A percentile compares a stretch with the other conserved stretches of the same genome.
Conservation (phyloP, 2,113 vertebrate species). For the Gambusia holbrooki region DNA sequence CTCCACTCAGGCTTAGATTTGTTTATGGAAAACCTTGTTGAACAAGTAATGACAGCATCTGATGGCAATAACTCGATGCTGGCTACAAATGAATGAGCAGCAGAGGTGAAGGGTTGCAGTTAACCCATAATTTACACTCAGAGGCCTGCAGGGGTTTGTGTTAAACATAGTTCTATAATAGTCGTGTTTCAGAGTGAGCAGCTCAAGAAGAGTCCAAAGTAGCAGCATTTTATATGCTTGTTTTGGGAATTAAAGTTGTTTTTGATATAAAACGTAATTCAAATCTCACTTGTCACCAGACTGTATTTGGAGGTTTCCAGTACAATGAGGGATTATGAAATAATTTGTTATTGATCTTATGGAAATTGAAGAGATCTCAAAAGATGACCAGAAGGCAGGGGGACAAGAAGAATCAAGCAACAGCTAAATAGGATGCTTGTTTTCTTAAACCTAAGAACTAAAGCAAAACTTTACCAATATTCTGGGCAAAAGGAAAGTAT, state of each 20-base stretch:
- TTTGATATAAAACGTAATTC: constrained; percentile 8
- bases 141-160: neutral
- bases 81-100: constrained; percentile 29
- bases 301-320: neutral
- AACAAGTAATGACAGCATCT: constrained; percentile 32
- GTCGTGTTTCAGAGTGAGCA: neutral
- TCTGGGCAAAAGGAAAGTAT: neutral
- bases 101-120: constrained; percentile 34
- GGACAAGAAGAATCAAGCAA: constrained; percentile 31
- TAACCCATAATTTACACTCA: constrained; percentile 31
- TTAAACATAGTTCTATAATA: constrained; percentile 7
- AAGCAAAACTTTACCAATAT: constrained; percentile 11
- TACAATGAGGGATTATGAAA: constrained; percentile 1
- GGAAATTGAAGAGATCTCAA: constrained; percentile 46
- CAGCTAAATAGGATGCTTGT: constrained; percentile 20
- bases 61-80: constrained; percentile 10
- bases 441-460: constrained; percentile 4
- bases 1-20: constrained; percentile 11
- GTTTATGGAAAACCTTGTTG: constrained; percentile 30
- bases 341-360: neutral
- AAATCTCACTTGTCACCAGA: neutral
- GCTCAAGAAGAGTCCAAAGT: neutral
- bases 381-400: constrained; percentile 50
- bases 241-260: constrained; percentile 3
- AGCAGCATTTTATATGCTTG: constrained; percentile 1